A percentile compares a stretch with the other conserved stretches of the same genome.
Evolutionary conservation across 2,113 vertebrate genomes (phyloP).

Genomic region (Corydoras maculifer): DNA sequence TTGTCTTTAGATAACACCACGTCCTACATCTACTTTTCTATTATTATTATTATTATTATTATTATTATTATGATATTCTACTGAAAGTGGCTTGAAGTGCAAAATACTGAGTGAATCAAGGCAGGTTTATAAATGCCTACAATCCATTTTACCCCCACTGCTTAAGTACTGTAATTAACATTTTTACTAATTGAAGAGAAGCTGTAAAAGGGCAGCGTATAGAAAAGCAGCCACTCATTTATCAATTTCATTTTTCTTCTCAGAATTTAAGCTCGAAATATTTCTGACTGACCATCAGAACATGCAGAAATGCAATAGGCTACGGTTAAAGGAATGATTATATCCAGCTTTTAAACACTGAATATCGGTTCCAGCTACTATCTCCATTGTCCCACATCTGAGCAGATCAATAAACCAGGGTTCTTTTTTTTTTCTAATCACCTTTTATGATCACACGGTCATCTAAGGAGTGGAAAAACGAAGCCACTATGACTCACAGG

Average conservation of each 20-base stretch:
- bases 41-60: conserved; percentile 47
- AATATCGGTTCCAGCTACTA: background rate
- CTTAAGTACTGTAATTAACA: conserved; percentile 49
- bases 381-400: background rate
- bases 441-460: conserved; percentile 30
- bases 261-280: conserved; percentile 8
- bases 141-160: conserved; percentile 35
- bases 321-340: background rate
- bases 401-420: background rate
- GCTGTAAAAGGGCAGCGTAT: conserved; percentile 34
- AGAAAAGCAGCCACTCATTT: conserved; percentile 29
- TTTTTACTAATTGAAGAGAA: conserved; percentile 43
- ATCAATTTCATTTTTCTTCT: conserved; percentile 28
- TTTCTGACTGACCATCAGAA: too few relatives aligned
- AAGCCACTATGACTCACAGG: conserved; percentile 40
- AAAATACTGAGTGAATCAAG: conserved; percentile 40
- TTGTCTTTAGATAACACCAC: conserved; percentile 15
- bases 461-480: conserved; percentile 44
- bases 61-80: conserved; percentile 43
- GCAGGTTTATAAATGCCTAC: conserved; percentile 38
- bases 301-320: background rate
- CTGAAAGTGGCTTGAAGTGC: conserved; percentile 51
- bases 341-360: background rate
- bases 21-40: conserved; percentile 46
- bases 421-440: conserved; percentile 31